Evolutionary conservation across 2,888 invertebrate species (phyloP).

Genomic region (Leptopilina syphax): DNA sequence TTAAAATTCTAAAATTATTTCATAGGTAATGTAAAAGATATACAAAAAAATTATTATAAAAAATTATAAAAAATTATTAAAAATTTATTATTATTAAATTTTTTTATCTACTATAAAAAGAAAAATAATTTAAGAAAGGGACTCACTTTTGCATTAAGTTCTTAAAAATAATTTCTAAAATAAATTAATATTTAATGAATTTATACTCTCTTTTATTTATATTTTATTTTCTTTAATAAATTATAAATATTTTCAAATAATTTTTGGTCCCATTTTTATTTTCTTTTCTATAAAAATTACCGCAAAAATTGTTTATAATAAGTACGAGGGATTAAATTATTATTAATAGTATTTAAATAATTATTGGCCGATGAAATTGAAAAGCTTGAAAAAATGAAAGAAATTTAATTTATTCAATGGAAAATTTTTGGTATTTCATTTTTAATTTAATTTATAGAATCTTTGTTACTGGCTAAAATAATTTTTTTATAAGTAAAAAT

Average conservation of each 20-base stretch:
- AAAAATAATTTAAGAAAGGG: not conserved
- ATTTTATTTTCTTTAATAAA: not conserved
- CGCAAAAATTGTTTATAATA: too few species aligned
- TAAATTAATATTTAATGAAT: too few species aligned
- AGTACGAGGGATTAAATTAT: not conserved
- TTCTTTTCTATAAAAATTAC: not conserved
- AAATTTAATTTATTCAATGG: not conserved
- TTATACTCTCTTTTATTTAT: too few species aligned
- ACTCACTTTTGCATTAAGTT: too few species aligned
- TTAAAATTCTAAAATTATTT: conserved; percentile 1
- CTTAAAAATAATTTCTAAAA: too few species aligned
- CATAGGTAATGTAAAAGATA: not conserved
- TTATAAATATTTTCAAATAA: not conserved
- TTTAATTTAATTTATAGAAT: too few species aligned
- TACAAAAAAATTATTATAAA: not conserved
- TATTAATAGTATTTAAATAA: not conserved
- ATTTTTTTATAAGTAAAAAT: too few species aligned
- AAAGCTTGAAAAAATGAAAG: not conserved
- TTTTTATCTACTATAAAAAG: not conserved
- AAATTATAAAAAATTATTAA: too few species aligned
- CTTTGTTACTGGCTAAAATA: too few species aligned
- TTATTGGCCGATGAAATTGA: too few species aligned
- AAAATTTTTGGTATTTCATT: too few species aligned
- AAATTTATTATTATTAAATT: too few species aligned
- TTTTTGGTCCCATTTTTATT: not conserved